Conservation (phyloP, 2,113 vertebrate species). For the Myotis yumanensis region DNA sequence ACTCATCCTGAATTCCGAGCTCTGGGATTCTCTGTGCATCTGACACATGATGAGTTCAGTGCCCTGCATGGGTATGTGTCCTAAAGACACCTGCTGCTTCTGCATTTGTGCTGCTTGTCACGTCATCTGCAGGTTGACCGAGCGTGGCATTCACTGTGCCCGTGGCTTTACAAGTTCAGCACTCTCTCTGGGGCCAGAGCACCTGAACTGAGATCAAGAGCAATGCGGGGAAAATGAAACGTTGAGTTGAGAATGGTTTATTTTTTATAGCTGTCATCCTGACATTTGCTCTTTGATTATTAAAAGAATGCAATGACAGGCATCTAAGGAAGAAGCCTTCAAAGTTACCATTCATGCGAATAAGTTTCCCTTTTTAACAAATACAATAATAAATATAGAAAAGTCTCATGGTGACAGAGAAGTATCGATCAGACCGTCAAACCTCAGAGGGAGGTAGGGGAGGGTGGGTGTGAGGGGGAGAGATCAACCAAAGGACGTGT, state of each 20-base stretch:
- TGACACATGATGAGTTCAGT: not conserved
- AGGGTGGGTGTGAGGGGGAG: no score
- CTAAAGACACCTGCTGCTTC: not conserved
- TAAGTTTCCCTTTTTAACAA: not conserved
- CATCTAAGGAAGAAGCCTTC: not conserved
- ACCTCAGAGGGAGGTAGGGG: no score
- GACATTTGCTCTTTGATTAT: not conserved
- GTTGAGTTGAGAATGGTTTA: not conserved
- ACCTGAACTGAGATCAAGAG: not conserved
- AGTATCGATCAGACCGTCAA: no score
- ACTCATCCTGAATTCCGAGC: not conserved
- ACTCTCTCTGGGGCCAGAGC: not conserved
- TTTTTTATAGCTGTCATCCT: not conserved
- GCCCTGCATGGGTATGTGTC: accelerated
- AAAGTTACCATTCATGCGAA: not conserved
- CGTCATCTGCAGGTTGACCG: not conserved
- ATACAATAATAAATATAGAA: not conserved
- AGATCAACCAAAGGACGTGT: no score
- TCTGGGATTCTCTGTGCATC: not conserved
- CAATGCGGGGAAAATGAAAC: not conserved
- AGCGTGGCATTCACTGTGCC: accelerated
- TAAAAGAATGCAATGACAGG: not conserved
- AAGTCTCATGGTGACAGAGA: not conserved
- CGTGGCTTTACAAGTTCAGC: not conserved
- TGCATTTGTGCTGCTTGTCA: not conserved